Percentiles rank a stretch among this genome's conserved stretches.
Evolutionary conservation across 2,888 invertebrate species (phyloP).

Genomic region (Hetaerina titia): DNA sequence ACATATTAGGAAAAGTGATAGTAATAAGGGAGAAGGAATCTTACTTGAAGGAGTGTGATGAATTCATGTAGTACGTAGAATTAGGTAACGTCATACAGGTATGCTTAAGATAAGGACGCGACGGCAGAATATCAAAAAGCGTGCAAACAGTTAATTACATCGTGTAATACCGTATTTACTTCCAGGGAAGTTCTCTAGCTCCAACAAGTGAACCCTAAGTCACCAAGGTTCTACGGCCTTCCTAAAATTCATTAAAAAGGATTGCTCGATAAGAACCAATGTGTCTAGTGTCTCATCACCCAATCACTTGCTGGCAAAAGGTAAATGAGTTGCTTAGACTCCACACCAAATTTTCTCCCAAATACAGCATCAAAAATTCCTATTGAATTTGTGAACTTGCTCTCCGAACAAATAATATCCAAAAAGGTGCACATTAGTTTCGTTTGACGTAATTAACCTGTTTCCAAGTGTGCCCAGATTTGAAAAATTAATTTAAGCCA

Average conservation of each 20-base stretch:
- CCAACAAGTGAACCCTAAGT: neutral
- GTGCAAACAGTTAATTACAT: neutral
- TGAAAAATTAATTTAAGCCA: neutral
- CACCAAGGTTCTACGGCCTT: neutral
- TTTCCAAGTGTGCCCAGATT: neutral
- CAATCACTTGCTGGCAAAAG: no score
- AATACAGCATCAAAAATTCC: neutral
- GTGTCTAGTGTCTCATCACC: neutral
- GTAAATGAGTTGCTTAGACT: neutral
- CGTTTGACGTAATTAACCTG: neutral
- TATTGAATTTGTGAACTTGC: neutral
- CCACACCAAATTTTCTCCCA: neutral
- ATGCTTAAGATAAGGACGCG: neutral
- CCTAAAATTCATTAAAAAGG: neutral
- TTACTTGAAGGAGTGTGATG: no score
- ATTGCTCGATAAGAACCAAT: neutral
- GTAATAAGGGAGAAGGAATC: neutral
- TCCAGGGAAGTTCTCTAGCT: neutral
- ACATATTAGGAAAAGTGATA: neutral
- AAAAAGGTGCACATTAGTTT: neutral
- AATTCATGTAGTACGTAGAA: no score
- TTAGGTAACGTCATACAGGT: no score
- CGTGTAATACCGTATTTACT: neutral
- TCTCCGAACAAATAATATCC: neutral
- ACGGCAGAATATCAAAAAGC: neutral